Evolutionary conservation across 1,140 invertebrate genomes (phyloP).

Genomic region (Heliconius congener): DNA sequence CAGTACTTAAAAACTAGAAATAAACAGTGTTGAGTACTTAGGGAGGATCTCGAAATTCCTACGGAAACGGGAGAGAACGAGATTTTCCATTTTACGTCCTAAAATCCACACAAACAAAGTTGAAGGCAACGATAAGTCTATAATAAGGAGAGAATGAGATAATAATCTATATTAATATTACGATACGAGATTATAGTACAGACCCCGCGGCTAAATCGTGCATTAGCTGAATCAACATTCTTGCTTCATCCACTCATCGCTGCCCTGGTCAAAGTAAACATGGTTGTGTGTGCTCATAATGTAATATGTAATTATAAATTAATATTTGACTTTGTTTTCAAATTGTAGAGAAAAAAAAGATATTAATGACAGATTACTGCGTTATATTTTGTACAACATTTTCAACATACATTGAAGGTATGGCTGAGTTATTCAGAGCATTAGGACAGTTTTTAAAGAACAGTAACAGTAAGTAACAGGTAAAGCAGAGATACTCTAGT

Average conservation of each 20-base stretch:
- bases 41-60: no score
- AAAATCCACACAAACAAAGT: no score
- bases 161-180: not conserved
- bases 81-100: not conserved
- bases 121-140: not conserved
- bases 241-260: slow-evolving; percentile 52
- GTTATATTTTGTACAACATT: not conserved
- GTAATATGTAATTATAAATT: not conserved
- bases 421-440: no score
- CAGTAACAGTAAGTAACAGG: no score
- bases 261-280: slow-evolving; percentile 30
- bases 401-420: no score
- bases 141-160: not conserved
- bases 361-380: not conserved
- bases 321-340: not conserved
- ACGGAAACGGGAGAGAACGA: no score
- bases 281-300: not conserved
- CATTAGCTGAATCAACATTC: slow-evolving; percentile 73
- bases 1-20: no score
- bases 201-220: slow-evolving; percentile 69
- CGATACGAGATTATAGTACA: slow-evolving; percentile 31
- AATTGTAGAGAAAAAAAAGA: not conserved
- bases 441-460: no score
- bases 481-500: no score
- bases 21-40: no score